Conservation (phyloP, 2,888 invertebrate genomes). For the Dugesia japonica region DNA sequence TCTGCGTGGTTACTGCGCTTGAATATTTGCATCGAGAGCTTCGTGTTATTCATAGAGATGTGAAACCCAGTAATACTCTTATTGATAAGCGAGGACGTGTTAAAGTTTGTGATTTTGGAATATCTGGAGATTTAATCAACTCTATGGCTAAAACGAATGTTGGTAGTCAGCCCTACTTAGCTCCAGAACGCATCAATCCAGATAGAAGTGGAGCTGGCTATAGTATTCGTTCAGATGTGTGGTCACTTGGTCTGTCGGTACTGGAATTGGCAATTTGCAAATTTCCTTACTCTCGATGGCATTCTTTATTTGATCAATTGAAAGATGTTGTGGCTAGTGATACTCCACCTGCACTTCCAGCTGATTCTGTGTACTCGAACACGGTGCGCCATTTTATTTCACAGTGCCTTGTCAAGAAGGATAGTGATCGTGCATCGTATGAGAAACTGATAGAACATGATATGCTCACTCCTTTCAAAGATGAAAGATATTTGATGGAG, state of each 20-base stretch:
- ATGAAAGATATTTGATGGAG: background rate
- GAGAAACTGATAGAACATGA: background rate
- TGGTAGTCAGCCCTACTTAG: constrained; percentile 27
- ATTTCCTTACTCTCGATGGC: constrained; percentile 21
- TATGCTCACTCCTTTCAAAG: background rate
- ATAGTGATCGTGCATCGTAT: constrained; percentile 20
- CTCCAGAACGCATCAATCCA: constrained; percentile 30
- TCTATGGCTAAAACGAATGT: constrained; percentile 33
- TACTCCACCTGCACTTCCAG: background rate
- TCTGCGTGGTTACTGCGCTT: background rate
- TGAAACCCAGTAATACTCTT: constrained; percentile 27
- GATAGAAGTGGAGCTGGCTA: constrained; percentile 1
- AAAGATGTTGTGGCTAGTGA: constrained; percentile 17
- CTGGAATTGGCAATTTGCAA: constrained; percentile 24
- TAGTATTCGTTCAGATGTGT: constrained; percentile 25
- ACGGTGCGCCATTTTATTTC: background rate
- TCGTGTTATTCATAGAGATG: constrained; percentile 28
- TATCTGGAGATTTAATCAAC: constrained; percentile 31
- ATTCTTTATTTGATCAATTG: constrained; percentile 22
- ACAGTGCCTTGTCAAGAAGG: constrained; percentile 14
- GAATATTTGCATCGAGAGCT: constrained; percentile 27
- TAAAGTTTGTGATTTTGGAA: constrained; percentile 22
- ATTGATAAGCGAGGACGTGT: constrained; percentile 22
- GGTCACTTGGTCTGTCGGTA: constrained; percentile 20
- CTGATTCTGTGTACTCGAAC: background rate